These are phyloP conservation scores for Cacoxenus indagator DNA, from an alignment of 2,888 invertebrate genomes.

Conservation along the genomic window DNA sequence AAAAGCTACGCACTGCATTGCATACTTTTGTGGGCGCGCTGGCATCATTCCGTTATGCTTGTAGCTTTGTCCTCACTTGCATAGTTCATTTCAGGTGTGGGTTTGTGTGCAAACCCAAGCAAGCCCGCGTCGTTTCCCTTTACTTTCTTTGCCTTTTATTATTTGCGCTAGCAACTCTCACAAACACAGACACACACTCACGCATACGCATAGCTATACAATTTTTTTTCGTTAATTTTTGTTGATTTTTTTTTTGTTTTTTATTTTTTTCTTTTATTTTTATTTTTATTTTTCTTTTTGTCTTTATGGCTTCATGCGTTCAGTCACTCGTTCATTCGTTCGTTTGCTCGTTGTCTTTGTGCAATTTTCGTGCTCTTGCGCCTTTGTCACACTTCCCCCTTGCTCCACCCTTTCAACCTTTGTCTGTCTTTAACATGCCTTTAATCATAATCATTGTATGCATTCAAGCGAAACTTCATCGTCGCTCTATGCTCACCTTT, in stretches of 20 bases:
- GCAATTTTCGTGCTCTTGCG: constrained; percentile 12
- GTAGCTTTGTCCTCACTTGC: neutral
- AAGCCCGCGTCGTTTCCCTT: constrained; percentile 3
- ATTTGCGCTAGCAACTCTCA: neutral
- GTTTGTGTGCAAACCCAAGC: neutral
- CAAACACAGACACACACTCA: neutral
- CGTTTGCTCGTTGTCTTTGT: constrained; percentile 3
- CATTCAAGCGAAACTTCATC: constrained; percentile 9
- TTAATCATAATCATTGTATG: constrained; percentile 22
- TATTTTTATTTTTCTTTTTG: constrained; percentile 7
- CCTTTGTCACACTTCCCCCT: neutral
- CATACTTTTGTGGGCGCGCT: neutral
- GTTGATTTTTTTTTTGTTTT: constrained; percentile 8
- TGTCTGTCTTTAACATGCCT: neutral
- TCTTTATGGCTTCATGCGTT: constrained; percentile 9
- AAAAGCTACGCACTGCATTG: no score
- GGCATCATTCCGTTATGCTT: neutral
- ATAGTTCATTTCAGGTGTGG: neutral
- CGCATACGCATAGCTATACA: neutral
- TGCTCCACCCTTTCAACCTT: neutral
- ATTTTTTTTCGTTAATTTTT: constrained; percentile 1
- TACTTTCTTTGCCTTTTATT: neutral
- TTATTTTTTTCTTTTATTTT: neutral
- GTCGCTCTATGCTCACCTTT: neutral
- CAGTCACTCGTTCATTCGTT: neutral